These are phyloP conservation scores for Cetoscarus ocellatus DNA, from an alignment of 2,797 vertebrate species.

Conservation along the genomic window DNA sequence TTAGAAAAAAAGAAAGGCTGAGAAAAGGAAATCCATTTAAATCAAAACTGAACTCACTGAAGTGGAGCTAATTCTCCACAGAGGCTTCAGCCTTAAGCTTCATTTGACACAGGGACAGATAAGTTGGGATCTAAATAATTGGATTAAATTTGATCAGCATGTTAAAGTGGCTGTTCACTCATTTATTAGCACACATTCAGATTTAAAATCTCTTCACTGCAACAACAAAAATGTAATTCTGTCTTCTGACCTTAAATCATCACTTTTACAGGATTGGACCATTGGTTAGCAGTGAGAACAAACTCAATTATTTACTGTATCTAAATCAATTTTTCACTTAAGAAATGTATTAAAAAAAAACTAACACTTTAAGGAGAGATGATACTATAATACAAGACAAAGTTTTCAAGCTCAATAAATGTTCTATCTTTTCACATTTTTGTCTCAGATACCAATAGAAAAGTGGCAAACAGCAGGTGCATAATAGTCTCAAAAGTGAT, in stretches of 20 bases:
- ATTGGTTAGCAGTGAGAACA: background rate
- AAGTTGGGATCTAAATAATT: slow-evolving; percentile 84
- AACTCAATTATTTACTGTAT: background rate
- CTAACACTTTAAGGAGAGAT: background rate
- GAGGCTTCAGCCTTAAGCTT: slow-evolving; percentile 73
- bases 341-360: background rate
- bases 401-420: slow-evolving; percentile 2
- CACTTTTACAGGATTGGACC: background rate
- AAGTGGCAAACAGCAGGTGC: slow-evolving; percentile 39
- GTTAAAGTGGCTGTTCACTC: slow-evolving; percentile 71
- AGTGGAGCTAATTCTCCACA: slow-evolving; percentile 74
- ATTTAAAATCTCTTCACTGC: slow-evolving; percentile 24
- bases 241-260: background rate
- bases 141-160: slow-evolving; percentile 87
- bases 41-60: slow-evolving; percentile 61
- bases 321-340: no score
- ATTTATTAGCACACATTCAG: slow-evolving; percentile 60
- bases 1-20: background rate
- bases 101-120: slow-evolving; percentile 80
- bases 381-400: background rate
- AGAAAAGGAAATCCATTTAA: slow-evolving; percentile 1
- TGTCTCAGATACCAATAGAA: slow-evolving; percentile 5
- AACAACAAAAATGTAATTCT: background rate
- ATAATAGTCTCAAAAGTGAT: slow-evolving; percentile 14
- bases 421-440: background rate